Evolutionary conservation across 2,113 vertebrate genomes (phyloP).

Genomic region (Myotis lucifugus): DNA sequence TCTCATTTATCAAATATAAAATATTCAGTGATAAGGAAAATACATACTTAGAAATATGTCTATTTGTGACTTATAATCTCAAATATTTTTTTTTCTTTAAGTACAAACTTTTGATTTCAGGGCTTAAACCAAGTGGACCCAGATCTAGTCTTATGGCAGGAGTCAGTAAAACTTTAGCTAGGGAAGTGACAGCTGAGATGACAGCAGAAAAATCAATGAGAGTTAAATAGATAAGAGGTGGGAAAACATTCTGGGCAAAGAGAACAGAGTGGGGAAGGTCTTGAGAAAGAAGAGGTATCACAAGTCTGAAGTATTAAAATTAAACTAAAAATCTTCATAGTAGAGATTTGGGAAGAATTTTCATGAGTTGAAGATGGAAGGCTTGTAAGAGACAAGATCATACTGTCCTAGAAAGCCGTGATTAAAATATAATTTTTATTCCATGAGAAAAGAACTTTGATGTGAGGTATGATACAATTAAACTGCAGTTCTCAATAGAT

Average conservation of each 20-base stretch:
- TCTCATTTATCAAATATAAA: background rate
- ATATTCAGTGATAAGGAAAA: background rate
- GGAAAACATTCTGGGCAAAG: background rate
- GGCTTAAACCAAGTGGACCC: background rate
- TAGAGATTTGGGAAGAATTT: background rate
- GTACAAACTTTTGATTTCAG: background rate
- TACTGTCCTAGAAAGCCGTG: background rate
- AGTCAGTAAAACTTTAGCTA: background rate
- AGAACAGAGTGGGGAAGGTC: background rate
- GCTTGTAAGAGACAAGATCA: background rate
- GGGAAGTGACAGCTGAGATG: background rate
- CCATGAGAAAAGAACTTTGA: background rate
- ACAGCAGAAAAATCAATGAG: background rate
- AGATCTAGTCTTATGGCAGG: background rate
- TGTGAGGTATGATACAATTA: too few species aligned
- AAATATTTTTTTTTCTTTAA: background rate
- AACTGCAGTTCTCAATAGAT: background rate
- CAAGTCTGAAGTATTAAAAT: background rate
- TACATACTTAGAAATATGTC: background rate
- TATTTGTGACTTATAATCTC: background rate
- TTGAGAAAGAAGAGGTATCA: background rate
- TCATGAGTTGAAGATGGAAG: rapidly evolving
- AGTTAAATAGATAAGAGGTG: background rate
- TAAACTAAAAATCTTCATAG: background rate
- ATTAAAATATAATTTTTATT: background rate